Evolutionary conservation across 2,113 vertebrate genomes (phyloP).

Genomic region (Forbesichthys papilliferus): DNA sequence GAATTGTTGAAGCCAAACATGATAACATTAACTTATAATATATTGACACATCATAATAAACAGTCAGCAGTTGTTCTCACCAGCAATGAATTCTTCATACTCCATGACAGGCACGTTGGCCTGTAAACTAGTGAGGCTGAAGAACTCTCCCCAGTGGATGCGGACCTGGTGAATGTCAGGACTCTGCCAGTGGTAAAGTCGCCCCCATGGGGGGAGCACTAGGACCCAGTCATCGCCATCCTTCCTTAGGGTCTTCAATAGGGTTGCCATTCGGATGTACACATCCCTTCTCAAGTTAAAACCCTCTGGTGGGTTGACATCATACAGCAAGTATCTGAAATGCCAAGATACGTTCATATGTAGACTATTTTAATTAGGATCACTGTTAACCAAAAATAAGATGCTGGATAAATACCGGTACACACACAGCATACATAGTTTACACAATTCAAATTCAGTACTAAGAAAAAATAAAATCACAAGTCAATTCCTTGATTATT

Average conservation of each 20-base stretch:
- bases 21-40: too few species aligned
- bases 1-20: too few species aligned
- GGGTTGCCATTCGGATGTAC: slow-evolving; percentile 88
- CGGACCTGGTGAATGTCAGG: slow-evolving; percentile 85
- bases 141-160: slow-evolving; percentile 91
- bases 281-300: slow-evolving; percentile 98
- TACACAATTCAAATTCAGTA: too few species aligned
- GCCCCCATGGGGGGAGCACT: slow-evolving; percentile 96
- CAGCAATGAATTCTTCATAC: slow-evolving; percentile 93
- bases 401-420: too few species aligned
- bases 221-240: slow-evolving; percentile 87
- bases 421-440: background rate
- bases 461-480: too few species aligned
- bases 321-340: slow-evolving; percentile 90
- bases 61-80: slow-evolving; percentile 65
- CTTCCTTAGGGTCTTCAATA: slow-evolving; percentile 87
- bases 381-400: too few species aligned
- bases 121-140: slow-evolving; percentile 87
- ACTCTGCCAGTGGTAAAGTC: slow-evolving; percentile 97
- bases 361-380: background rate
- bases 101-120: slow-evolving; percentile 91
- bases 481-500: too few species aligned
- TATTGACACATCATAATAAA: too few species aligned
- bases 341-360: background rate
- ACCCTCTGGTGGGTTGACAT: slow-evolving; percentile 95